Conservation (phyloP, 92 coral and sea anemone species). For the Nematostella vectensis region DNA sequence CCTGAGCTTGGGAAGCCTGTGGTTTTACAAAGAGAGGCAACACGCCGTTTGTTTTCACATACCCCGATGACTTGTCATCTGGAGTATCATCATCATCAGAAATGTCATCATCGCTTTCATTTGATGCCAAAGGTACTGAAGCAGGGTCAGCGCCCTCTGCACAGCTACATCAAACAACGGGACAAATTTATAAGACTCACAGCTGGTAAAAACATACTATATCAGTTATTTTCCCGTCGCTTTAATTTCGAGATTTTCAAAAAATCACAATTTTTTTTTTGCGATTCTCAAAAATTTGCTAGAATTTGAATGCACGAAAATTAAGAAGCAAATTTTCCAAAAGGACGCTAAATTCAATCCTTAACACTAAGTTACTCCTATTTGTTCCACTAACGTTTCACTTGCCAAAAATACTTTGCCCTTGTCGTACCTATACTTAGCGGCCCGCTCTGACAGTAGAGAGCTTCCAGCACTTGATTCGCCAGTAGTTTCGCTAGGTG, state of each 20-base stretch:
- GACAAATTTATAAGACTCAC: not conserved
- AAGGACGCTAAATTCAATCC: too few relatives aligned
- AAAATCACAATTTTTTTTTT: too few relatives aligned
- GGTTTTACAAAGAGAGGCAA: not conserved
- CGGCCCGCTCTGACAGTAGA: slow-evolving; percentile 33
- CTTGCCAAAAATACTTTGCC: not conserved
- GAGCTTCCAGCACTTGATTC: slow-evolving; percentile 6
- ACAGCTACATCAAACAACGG: slow-evolving; percentile 23
- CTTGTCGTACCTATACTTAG: slow-evolving; percentile 28
- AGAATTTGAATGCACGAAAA: too few relatives aligned
- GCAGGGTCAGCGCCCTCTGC: slow-evolving; percentile 18
- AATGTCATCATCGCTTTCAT: slow-evolving; percentile 80
- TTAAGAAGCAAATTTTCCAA: too few relatives aligned
- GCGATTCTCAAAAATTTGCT: too few relatives aligned
- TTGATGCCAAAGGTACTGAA: slow-evolving; percentile 66
- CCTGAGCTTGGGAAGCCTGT: too few relatives aligned
- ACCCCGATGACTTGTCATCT: slow-evolving; percentile 15
- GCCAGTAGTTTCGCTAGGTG: not conserved
- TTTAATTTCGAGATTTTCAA: too few relatives aligned
- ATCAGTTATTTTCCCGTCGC: too few relatives aligned
- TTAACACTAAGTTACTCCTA: too few relatives aligned
- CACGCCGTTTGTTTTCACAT: slow-evolving; percentile 2
- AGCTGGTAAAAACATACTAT: too few relatives aligned
- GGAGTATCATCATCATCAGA: slow-evolving; percentile 48
- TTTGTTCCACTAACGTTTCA: too few relatives aligned